Percentiles rank a stretch among this genome's conserved stretches.
Evolutionary conservation across 2,888 invertebrate species (phyloP).

Genomic region (Chalcosyrphus nemorum): DNA sequence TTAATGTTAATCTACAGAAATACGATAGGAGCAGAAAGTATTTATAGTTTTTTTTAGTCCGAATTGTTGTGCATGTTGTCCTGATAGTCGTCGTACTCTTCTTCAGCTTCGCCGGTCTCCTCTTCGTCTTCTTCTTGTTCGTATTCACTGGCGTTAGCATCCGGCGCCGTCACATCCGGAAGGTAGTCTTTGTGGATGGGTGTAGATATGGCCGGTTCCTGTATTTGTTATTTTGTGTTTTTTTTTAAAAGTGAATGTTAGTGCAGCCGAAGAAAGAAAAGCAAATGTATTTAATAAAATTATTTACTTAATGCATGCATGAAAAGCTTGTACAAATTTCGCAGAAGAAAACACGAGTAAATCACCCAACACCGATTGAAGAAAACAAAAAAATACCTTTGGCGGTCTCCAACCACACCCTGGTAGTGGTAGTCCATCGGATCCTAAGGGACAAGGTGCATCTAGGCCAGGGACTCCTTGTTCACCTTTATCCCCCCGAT

Average conservation of each 20-base stretch:
- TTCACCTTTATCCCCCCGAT: slow-evolving; percentile 96
- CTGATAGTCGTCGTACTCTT: slow-evolving; percentile 85
- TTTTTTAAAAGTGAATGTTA: slow-evolving; percentile 44
- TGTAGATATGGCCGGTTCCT: slow-evolving; percentile 83
- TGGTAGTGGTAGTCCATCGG: slow-evolving; percentile 96
- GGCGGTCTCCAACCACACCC: slow-evolving; percentile 97
- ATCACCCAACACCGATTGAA: not conserved
- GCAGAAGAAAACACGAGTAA: not conserved
- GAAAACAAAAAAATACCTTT: slow-evolving; percentile 85
- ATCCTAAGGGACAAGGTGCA: slow-evolving; percentile 98
- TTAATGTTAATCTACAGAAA: slow-evolving; percentile 18
- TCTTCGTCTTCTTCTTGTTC: slow-evolving; percentile 83
- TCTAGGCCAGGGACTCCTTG: slow-evolving; percentile 98
- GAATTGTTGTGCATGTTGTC: slow-evolving; percentile 82
- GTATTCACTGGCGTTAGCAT: slow-evolving; percentile 84
- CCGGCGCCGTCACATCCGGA: slow-evolving; percentile 84
- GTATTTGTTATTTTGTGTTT: slow-evolving; percentile 59
- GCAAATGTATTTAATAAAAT: not conserved
- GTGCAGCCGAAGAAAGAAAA: slow-evolving; percentile 35
- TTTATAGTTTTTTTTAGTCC: slow-evolving; percentile 75
- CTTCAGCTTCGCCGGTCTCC: slow-evolving; percentile 85
- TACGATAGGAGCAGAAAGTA: slow-evolving; percentile 46
- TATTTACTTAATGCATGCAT: slow-evolving; percentile 18
- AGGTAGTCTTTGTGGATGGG: slow-evolving; percentile 84
- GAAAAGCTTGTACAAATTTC: slow-evolving; percentile 19